Evolutionary conservation across 2,797 vertebrate species (phyloP).

Genomic region (Hoplostethus atlanticus): DNA sequence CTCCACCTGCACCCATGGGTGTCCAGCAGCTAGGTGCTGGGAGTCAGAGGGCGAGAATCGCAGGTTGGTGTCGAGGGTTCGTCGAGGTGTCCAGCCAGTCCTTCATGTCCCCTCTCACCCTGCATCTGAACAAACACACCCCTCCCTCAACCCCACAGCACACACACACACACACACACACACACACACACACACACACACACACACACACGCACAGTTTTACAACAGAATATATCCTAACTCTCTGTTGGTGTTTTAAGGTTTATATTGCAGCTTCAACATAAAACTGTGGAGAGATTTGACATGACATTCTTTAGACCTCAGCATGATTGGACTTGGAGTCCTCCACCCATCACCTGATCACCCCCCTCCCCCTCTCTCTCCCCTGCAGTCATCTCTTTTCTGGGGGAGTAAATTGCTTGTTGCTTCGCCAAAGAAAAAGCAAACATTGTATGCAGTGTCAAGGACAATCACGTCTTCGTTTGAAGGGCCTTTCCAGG

Average conservation of each 20-base stretch:
- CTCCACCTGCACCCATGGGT: constrained; percentile 4
- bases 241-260: too few relatives aligned
- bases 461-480: constrained; percentile 4
- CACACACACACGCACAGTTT: constrained; percentile 19
- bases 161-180: neutral
- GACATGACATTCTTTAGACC: too few relatives aligned
- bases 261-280: too few relatives aligned
- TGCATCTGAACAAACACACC: constrained; percentile 62
- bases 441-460: neutral
- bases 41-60: constrained; percentile 29
- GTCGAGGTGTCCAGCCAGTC: neutral
- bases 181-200: neutral
- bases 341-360: neutral
- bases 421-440: neutral
- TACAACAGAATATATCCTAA: too few relatives aligned
- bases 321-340: too few relatives aligned
- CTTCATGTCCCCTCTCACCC: constrained; percentile 44
- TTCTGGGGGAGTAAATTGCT: constrained; percentile 6
- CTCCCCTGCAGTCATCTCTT: constrained; percentile 1
- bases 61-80: constrained; percentile 13
- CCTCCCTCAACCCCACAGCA: neutral
- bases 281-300: too few relatives aligned
- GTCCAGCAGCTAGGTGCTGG: neutral
- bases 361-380: neutral
- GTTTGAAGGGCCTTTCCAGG: constrained; percentile 1